These are phyloP conservation scores for Notocelia uddmanniana DNA, from an alignment of 2,888 invertebrate genomes.

Conservation along the genomic window DNA sequence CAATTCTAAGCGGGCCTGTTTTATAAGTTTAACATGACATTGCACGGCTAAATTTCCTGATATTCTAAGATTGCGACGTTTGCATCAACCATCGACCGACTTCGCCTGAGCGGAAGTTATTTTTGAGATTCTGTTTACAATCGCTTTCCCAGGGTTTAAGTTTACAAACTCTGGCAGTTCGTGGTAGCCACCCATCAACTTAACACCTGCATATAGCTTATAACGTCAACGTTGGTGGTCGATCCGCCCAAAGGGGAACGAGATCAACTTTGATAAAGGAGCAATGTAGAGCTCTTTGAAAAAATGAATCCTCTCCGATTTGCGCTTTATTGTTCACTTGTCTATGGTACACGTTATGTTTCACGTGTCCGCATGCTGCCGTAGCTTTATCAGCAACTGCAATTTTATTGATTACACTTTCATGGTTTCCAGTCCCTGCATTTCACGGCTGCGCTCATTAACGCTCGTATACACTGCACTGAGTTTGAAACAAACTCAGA, in stretches of 20 bases:
- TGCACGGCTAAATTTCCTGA: conserved; percentile 1
- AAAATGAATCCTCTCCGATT: neutral
- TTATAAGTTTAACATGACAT: conserved; percentile 3
- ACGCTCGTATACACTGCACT: too few relatives aligned
- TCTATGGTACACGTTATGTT: neutral
- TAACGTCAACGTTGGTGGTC: neutral
- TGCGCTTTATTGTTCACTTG: neutral
- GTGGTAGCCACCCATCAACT: neutral
- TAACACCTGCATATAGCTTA: conserved; percentile 4
- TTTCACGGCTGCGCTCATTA: neutral
- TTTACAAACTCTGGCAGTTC: conserved; percentile 39
- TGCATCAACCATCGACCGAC: neutral
- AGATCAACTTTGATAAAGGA: neutral
- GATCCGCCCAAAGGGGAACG: neutral
- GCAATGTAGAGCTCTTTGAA: neutral
- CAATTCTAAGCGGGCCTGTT: neutral
- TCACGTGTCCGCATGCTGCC: neutral
- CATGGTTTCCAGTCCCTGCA: conserved; percentile 13
- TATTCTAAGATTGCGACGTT: conserved; percentile 4
- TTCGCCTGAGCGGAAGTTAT: conserved; percentile 29
- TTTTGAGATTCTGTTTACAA: conserved; percentile 34
- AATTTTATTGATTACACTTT: conserved; percentile 17
- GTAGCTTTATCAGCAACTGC: conserved; percentile 4
- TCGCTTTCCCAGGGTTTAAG: conserved; percentile 26
- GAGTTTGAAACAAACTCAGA: neutral